Evolutionary conservation across 64 coral and sea anemone genomes (phyloP).

Genomic region (Cladopsammia gracilis): DNA sequence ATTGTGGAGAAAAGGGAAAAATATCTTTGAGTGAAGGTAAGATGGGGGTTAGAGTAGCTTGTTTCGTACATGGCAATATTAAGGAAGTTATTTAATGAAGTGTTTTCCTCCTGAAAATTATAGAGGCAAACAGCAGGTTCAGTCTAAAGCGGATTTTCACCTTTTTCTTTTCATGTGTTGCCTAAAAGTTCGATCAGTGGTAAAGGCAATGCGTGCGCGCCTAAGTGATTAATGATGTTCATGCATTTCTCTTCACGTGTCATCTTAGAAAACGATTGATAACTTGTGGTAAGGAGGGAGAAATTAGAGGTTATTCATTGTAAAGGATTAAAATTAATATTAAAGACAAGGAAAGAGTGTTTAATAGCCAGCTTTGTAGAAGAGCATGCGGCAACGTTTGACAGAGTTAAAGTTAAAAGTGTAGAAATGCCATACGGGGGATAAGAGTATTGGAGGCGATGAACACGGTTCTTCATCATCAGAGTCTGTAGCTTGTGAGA

Average conservation of each 20-base stretch:
- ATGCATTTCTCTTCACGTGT: not conserved
- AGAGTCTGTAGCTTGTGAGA: conserved; percentile 17
- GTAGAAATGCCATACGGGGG: not conserved
- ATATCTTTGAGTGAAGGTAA: too few species aligned
- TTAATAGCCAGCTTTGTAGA: not conserved
- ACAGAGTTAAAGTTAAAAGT: not conserved
- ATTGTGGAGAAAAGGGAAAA: not conserved
- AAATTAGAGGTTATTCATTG: not conserved
- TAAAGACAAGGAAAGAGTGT: not conserved
- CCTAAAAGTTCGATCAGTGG: not conserved
- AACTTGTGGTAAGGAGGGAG: not conserved
- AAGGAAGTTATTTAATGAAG: too few species aligned
- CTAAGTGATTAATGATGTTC: not conserved
- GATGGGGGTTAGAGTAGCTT: too few species aligned
- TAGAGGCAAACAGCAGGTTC: not conserved
- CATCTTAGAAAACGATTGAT: not conserved
- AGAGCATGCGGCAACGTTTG: not conserved
- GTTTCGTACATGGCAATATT: too few species aligned
- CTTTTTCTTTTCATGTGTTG: too few species aligned
- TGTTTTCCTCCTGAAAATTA: too few species aligned
- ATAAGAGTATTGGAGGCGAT: conserved; percentile 8
- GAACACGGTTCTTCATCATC: not conserved
- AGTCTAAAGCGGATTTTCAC: not conserved
- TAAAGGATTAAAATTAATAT: not conserved
- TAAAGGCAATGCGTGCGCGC: not conserved